These are phyloP conservation scores for Trididemnum miniatum DNA, from an alignment of 23 tunicate species.

Conservation along the genomic window DNA sequence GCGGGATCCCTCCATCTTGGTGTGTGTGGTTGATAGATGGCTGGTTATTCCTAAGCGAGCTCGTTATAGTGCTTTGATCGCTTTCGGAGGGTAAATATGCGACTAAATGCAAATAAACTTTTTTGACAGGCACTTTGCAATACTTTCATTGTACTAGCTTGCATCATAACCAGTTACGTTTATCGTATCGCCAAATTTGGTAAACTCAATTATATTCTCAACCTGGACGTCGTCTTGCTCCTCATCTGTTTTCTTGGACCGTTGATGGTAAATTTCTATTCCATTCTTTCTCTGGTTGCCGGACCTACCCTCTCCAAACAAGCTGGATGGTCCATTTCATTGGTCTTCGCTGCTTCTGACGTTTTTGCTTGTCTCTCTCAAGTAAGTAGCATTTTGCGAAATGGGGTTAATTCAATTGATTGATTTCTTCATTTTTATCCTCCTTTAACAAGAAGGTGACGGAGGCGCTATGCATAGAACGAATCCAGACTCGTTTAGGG, in stretches of 20 bases:
- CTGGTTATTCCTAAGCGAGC: too few relatives aligned
- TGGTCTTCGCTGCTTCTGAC: background rate
- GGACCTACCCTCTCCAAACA: background rate
- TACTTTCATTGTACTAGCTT: background rate
- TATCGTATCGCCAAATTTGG: background rate
- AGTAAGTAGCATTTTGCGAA: background rate
- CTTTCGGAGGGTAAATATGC: too few relatives aligned
- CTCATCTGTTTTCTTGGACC: background rate
- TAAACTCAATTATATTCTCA: background rate
- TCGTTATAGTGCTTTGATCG: too few relatives aligned
- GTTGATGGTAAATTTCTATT: background rate
- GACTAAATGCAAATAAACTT: too few relatives aligned
- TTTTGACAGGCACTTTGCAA: slow-evolving; percentile 9
- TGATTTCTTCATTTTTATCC: background rate
- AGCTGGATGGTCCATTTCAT: background rate
- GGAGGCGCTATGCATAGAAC: background rate
- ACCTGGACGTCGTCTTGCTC: background rate
- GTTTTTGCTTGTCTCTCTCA: background rate
- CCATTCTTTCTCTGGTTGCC: slow-evolving; percentile 10
- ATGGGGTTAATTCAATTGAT: too few relatives aligned
- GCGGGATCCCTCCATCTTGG: too few relatives aligned
- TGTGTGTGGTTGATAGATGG: too few relatives aligned
- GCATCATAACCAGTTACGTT: background rate
- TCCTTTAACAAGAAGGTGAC: background rate
- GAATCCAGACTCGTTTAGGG: background rate